phyloP scores from a whole-genome alignment of 1,140 invertebrate genomes.

The Drosophila albomicans region DNA sequence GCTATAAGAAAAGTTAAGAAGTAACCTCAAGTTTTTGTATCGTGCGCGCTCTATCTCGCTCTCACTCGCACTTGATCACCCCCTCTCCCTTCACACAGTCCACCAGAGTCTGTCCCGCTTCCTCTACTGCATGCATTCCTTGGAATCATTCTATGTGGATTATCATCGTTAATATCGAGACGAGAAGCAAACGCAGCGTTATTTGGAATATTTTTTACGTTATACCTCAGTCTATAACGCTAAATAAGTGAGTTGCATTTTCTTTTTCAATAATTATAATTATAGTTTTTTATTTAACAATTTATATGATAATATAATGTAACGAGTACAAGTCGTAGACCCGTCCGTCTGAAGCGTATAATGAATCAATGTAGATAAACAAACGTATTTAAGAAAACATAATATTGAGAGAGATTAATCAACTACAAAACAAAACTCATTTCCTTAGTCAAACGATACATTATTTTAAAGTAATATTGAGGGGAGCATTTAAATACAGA shows the following conservation, averaged over 20 bases:
- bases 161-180: conserved; percentile 41
- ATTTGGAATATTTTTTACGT: conserved; percentile 77
- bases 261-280: too few relatives aligned
- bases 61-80: conserved; percentile 9
- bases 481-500: too few relatives aligned
- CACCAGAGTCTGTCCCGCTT: not conserved
- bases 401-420: too few relatives aligned
- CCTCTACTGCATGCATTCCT: conserved; percentile 69
- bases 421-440: too few relatives aligned
- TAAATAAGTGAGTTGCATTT: conserved; percentile 69
- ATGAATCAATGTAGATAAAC: too few relatives aligned
- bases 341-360: too few relatives aligned
- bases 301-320: too few relatives aligned
- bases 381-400: too few relatives aligned
- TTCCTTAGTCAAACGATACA: too few relatives aligned
- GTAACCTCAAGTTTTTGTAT: conserved; percentile 54
- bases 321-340: too few relatives aligned
- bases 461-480: too few relatives aligned
- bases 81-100: not conserved
- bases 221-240: conserved; percentile 70
- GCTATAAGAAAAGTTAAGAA: conserved; percentile 51
- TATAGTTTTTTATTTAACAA: not conserved
- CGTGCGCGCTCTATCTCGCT: conserved; percentile 25
- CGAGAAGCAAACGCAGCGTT: conserved; percentile 23
- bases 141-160: conserved; percentile 68